phyloP scores from a whole-genome alignment of 2,797 vertebrate genomes.

The Oophaga sylvatica region DNA sequence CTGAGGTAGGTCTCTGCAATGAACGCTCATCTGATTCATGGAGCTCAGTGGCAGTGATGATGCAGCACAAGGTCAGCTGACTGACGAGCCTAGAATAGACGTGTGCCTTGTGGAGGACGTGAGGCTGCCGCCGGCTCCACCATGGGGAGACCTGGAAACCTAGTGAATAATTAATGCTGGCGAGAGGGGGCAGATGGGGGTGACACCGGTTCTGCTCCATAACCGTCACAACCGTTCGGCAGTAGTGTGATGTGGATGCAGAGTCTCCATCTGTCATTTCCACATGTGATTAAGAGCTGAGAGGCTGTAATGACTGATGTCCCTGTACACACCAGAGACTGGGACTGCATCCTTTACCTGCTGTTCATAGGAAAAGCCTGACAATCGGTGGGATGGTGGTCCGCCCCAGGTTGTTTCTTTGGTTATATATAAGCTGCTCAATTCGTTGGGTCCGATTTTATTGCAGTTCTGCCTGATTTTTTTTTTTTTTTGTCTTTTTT shows the following conservation, averaged over 20 bases:
- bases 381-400: no score
- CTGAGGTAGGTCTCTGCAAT: no score
- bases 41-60: not conserved
- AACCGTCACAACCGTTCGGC: not conserved
- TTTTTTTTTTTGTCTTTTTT: no score
- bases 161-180: slow-evolving; percentile 42
- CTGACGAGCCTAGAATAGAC: slow-evolving; percentile 41
- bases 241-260: not conserved
- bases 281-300: not conserved
- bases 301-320: not conserved
- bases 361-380: no score
- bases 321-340: no score
- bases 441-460: no score
- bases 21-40: not conserved
- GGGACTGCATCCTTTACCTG: no score
- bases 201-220: not conserved
- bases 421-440: no score
- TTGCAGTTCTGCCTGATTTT: no score
- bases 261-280: not conserved
- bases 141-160: slow-evolving; percentile 9
- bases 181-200: not conserved
- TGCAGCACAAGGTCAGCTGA: slow-evolving; percentile 38
- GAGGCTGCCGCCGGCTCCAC: slow-evolving; percentile 20
- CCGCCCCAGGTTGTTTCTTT: no score
- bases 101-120: not conserved